phyloP scores from a whole-genome alignment of 2,113 vertebrate genomes.

The Tupaia chinensis region DNA sequence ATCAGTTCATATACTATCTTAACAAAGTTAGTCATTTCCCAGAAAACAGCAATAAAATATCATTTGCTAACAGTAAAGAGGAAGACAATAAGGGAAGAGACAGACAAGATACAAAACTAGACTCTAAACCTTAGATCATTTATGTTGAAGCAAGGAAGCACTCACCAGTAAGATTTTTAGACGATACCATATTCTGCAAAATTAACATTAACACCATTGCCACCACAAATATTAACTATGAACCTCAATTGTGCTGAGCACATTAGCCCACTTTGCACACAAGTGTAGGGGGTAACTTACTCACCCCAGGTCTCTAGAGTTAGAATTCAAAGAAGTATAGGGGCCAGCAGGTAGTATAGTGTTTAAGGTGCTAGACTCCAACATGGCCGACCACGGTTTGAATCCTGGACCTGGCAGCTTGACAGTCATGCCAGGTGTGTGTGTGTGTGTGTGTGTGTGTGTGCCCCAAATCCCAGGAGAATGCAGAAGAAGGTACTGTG shows the following conservation, averaged over 20 bases:
- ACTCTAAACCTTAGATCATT: not conserved
- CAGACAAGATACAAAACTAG: not conserved
- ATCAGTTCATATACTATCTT: not conserved
- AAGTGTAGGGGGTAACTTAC: not conserved
- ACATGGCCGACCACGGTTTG: too few species aligned
- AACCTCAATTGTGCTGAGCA: not conserved
- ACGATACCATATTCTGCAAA: not conserved
- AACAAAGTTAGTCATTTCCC: not conserved
- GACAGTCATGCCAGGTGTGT: too few species aligned
- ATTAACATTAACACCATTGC: not conserved
- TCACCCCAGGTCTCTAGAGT: not conserved
- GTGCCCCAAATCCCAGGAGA: too few species aligned
- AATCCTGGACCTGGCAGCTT: too few species aligned
- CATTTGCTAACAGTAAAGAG: not conserved
- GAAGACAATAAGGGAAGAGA: not conserved
- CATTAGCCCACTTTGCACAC: not conserved
- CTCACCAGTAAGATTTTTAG: not conserved
- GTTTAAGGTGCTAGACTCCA: too few species aligned
- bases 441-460: too few species aligned
- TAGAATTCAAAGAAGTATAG: not conserved
- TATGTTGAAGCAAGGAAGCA: not conserved
- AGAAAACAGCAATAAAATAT: not conserved
- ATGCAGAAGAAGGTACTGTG: too few species aligned
- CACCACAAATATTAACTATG: not conserved
- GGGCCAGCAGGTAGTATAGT: too few species aligned